These are phyloP conservation scores for Uria lomvia DNA, from an alignment of 2,113 vertebrate genomes.

Conservation along the genomic window DNA sequence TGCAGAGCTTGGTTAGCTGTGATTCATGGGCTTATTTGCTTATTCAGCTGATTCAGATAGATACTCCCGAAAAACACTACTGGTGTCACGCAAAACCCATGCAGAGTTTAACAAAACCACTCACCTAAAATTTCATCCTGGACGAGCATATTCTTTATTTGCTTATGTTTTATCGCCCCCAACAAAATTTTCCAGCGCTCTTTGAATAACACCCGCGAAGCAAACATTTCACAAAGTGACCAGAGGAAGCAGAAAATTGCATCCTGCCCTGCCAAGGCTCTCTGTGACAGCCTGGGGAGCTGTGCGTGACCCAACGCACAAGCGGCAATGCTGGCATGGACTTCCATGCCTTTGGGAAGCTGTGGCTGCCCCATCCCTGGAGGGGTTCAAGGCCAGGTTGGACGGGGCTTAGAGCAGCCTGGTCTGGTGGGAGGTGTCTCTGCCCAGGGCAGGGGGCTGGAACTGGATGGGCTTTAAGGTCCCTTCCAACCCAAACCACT, in stretches of 20 bases:
- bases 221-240: not conserved
- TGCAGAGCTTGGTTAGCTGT: not conserved
- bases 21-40: not conserved
- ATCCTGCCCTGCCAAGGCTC: not conserved
- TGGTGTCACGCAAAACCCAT: not conserved
- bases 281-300: not conserved
- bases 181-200: not conserved
- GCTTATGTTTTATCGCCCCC: not conserved
- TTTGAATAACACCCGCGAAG: not conserved
- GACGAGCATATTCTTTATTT: not conserved
- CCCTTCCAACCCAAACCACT: too few species aligned
- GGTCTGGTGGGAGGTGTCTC: too few species aligned
- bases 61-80: not conserved
- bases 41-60: not conserved
- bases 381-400: too few species aligned
- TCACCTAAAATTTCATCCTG: not conserved
- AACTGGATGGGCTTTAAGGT: too few species aligned
- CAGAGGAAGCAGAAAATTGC: fast-evolving
- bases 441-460: too few species aligned
- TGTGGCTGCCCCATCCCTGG: too few species aligned
- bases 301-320: not conserved
- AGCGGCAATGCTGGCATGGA: fast-evolving
- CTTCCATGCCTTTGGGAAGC: too few species aligned
- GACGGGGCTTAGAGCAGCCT: too few species aligned
- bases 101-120: not conserved